Evolutionary conservation across 1,140 invertebrate genomes (phyloP).

Genomic region (Daktulosphaira vitifoliae): DNA sequence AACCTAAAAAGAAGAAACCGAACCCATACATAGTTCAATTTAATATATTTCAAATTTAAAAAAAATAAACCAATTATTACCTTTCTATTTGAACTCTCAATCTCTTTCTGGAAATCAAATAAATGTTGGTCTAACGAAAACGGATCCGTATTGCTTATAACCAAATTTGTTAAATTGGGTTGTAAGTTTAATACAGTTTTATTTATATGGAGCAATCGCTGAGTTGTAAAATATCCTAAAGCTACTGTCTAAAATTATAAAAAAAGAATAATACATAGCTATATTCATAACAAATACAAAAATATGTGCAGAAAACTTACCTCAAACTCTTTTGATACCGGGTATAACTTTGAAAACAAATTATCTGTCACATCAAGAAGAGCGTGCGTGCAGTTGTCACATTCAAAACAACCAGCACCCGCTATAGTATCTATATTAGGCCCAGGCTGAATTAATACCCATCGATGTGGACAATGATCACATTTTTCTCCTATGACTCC

Average conservation of each 20-base stretch:
- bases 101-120: slow-evolving; percentile 46
- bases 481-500: slow-evolving; percentile 93
- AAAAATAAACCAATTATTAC: slow-evolving; percentile 45
- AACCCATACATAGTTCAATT: too few relatives aligned
- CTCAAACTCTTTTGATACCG: slow-evolving; percentile 59
- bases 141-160: slow-evolving; percentile 56
- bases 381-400: slow-evolving; percentile 80
- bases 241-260: slow-evolving; percentile 52
- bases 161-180: slow-evolving; percentile 56
- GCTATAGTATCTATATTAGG: slow-evolving; percentile 47
- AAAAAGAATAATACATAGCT: slow-evolving; percentile 11
- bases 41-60: too few relatives aligned
- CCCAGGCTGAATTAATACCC: slow-evolving; percentile 52
- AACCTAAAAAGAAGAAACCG: too few relatives aligned
- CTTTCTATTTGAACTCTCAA: slow-evolving; percentile 48
- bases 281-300: not conserved
- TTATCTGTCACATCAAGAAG: slow-evolving; percentile 77
- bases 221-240: slow-evolving; percentile 66
- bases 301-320: slow-evolving; percentile 42
- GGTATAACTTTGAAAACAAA: slow-evolving; percentile 54
- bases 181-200: slow-evolving; percentile 53
- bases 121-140: slow-evolving; percentile 52
- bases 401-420: slow-evolving; percentile 64
- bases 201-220: slow-evolving; percentile 64
- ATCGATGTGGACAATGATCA: slow-evolving; percentile 82